Base-by-base conservation (phyloP, 2,888 invertebrate genomes). In the Clunio marinus region DNA sequence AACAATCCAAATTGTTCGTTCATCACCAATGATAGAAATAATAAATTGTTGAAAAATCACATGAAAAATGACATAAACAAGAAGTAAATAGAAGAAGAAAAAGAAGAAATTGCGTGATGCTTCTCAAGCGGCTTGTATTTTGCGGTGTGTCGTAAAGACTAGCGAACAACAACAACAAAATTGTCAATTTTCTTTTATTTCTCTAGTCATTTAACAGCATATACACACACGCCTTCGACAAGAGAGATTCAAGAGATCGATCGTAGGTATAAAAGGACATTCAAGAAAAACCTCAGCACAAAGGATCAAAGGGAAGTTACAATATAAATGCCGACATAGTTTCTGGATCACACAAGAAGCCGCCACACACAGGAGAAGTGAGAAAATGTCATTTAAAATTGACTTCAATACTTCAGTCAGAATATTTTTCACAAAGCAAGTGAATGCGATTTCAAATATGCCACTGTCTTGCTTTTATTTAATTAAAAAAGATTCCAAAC, bases 1-100 rank as follows among this genome's bases (percentile, higher is more conserved):
- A 63, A 63, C 63, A 63, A 27, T 27, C 45, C 27, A 45, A 63
- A 63, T 63, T 63, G 63, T 45, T 63, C 63, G n/a, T n/a, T n/a
- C n/a, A n/a, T n/a, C n/a, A n/a, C n/a, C n/a, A n/a, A n/a, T n/a
- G n/a, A n/a, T n/a, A n/a, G n/a, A n/a, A n/a, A n/a, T n/a, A n/a
- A n/a, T n/a, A n/a, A n/a, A n/a, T n/a, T n/a, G 41, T 41, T 10
- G 15, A 5, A n/a, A 41, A 41, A 45, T 25, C 63, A 45, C 62
- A 37, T 25, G 7, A 5, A 10, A 15, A 24, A 59, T 20, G 20
- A 59, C 22, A 5, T 27, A 57, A 32, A 32, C 32, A 57, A 7
- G 57, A 57, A 25, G 13, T 24, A n/a, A 17, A 41, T 15, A 51
- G 59, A 59, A 17, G 17, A 15, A 10, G 2, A 10, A 15, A 1